Evolutionary conservation across 1,140 invertebrate species (phyloP).

Genomic region (Lycorma delicatula): DNA sequence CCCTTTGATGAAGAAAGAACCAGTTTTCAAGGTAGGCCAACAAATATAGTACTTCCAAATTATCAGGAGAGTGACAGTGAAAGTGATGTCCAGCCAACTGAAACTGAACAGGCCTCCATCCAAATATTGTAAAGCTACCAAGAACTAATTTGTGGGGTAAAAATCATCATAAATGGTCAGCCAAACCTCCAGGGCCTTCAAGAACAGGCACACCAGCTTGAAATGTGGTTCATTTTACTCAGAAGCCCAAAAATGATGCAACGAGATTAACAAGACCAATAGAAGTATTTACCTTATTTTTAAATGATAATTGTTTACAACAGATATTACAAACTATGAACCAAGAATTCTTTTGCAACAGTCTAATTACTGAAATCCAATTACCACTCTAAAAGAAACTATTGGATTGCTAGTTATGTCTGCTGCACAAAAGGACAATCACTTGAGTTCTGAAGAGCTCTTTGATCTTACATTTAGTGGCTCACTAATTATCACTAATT

Average conservation of each 20-base stretch:
- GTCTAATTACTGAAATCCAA: background rate
- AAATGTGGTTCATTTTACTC: background rate
- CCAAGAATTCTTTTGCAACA: background rate
- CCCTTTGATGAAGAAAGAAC: background rate
- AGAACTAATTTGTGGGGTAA: background rate
- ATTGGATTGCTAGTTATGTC: slow-evolving; percentile 23
- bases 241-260: slow-evolving; percentile 1
- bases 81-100: background rate
- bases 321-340: background rate
- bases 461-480: slow-evolving; percentile 25
- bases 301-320: background rate
- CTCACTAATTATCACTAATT: too few relatives aligned
- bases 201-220: background rate
- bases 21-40: background rate
- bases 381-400: background rate
- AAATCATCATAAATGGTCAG: background rate
- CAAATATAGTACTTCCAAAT: background rate
- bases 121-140: background rate
- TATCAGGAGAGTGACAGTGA: background rate
- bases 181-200: background rate
- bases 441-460: slow-evolving; percentile 22
- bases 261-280: background rate
- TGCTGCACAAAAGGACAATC: slow-evolving; percentile 26
- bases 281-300: background rate
- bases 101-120: background rate